phyloP scores from a whole-genome alignment of 2,113 vertebrate genomes.

The Copsychus sechellarum region DNA sequence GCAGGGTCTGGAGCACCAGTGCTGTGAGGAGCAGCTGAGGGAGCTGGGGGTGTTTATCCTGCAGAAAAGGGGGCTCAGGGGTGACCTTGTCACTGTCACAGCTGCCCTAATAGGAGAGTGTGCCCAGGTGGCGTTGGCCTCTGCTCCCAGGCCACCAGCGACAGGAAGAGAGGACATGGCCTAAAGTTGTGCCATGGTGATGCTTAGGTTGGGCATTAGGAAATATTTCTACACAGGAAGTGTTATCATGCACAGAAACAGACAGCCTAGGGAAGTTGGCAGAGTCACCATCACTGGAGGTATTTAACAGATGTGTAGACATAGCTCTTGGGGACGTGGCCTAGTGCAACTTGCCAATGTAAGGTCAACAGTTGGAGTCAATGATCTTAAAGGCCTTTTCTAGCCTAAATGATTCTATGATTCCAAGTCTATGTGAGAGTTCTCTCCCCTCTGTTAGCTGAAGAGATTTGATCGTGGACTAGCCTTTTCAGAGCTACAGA shows the following conservation, averaged over 20 bases:
- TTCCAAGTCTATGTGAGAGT: not conserved
- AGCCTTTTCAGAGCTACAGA: not conserved
- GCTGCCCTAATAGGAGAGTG: rapidly evolving
- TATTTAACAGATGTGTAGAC: not conserved
- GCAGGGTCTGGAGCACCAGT: not conserved
- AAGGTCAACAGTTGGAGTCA: rapidly evolving
- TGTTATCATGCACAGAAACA: not conserved
- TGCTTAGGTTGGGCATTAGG: not conserved
- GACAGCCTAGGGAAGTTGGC: not conserved
- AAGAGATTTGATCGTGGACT: not conserved
- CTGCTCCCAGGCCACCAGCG: rapidly evolving
- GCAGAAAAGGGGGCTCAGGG: not conserved
- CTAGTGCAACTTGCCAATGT: not conserved
- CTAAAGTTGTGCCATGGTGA: not conserved
- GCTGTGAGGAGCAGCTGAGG: not conserved
- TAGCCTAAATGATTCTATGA: not conserved
- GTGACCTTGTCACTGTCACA: rapidly evolving
- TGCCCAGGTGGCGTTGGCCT: rapidly evolving
- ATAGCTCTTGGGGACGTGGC: too few species aligned
- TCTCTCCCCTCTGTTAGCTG: not conserved
- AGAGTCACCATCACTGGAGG: not conserved
- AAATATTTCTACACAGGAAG: not conserved
- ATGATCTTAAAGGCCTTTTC: not conserved
- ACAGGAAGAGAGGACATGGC: rapidly evolving
- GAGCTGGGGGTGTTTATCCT: not conserved